A percentile compares a stretch with the other conserved stretches of the same genome.
These are phyloP conservation scores for Pica pica DNA, from an alignment of 2,113 vertebrate species.

Conservation along the genomic window DNA sequence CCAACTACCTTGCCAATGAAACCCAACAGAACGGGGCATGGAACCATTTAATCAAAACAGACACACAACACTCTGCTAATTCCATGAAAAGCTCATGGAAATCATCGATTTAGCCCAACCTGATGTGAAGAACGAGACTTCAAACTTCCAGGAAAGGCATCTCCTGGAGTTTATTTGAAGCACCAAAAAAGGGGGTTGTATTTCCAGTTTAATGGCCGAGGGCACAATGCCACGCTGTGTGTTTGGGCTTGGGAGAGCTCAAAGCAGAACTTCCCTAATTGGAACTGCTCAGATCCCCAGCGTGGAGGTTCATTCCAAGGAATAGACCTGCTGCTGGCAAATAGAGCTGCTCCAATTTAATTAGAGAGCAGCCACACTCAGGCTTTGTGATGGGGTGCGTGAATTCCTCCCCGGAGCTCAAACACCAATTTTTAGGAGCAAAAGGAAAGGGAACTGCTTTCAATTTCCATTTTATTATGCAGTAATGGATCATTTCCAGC, in stretches of 20 bases:
- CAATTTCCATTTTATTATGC: constrained; percentile 19
- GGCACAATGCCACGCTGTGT: constrained; percentile 43
- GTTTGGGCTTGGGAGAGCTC: constrained; percentile 32
- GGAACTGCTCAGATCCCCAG: background rate
- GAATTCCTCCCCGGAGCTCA: constrained; percentile 9
- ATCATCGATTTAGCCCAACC: constrained; percentile 56
- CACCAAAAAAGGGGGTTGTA: constrained; percentile 48
- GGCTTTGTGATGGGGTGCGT: background rate
- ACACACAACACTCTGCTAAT: constrained; percentile 51
- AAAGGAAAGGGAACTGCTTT: constrained; percentile 33
- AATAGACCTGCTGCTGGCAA: constrained; percentile 19
- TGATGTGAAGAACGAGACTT: constrained; percentile 58
- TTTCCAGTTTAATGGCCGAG: constrained; percentile 64
- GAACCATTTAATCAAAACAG: constrained; percentile 63
- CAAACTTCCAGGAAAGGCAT: constrained; percentile 75
- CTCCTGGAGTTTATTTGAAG: constrained; percentile 68
- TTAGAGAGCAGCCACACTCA: background rate
- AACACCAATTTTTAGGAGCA: background rate
- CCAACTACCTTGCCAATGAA: constrained; percentile 24
- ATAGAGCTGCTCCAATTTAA: background rate
- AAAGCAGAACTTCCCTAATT: constrained; percentile 25
- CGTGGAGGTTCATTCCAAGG: constrained; percentile 31
- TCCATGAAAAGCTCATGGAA: constrained; percentile 65
- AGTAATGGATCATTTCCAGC: constrained; percentile 26
- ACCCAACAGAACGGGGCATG: constrained; percentile 22